Percentiles rank a stretch among this genome's conserved stretches.
Conservation (phyloP, 2,888 invertebrate species). For the Drosophila siamana region DNA sequence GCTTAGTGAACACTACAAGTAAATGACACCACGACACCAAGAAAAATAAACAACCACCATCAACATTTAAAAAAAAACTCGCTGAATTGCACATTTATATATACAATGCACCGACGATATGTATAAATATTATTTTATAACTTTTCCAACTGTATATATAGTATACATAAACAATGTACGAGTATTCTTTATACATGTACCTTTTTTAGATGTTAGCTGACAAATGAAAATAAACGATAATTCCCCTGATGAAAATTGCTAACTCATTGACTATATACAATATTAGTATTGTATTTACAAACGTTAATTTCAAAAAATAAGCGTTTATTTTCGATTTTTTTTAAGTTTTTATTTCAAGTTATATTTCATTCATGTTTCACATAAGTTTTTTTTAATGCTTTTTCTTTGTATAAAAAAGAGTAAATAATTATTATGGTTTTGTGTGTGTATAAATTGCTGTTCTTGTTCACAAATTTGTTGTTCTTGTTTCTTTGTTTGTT, state of each 20-base stretch:
- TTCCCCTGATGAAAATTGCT: conserved; percentile 35
- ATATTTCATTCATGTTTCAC: conserved; percentile 84
- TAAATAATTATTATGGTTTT: conserved; percentile 79
- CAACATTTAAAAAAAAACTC: conserved; percentile 8
- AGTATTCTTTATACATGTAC: conserved; percentile 64
- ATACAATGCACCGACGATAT: conserved; percentile 32
- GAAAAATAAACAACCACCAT: background rate
- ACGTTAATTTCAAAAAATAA: background rate
- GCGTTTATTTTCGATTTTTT: conserved; percentile 65
- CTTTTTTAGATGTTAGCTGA: conserved; percentile 59
- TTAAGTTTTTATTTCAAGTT: conserved; percentile 79
- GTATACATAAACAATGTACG: conserved; percentile 32
- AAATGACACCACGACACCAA: conserved; percentile 11
- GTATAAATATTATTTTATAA: conserved; percentile 52
- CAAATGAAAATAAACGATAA: conserved; percentile 68
- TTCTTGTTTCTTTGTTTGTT: conserved; percentile 49
- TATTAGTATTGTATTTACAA: background rate
- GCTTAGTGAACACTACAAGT: conserved; percentile 18
- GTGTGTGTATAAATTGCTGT: conserved; percentile 39
- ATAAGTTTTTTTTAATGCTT: conserved; percentile 75
- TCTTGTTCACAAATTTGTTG: conserved; percentile 69
- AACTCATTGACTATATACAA: background rate
- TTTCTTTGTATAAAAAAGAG: conserved; percentile 83
- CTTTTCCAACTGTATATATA: conserved; percentile 49
- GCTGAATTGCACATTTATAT: conserved; percentile 59